Base-by-base conservation (phyloP, 2,797 vertebrate genomes). In the Aplochiton taeniatus region DNA sequence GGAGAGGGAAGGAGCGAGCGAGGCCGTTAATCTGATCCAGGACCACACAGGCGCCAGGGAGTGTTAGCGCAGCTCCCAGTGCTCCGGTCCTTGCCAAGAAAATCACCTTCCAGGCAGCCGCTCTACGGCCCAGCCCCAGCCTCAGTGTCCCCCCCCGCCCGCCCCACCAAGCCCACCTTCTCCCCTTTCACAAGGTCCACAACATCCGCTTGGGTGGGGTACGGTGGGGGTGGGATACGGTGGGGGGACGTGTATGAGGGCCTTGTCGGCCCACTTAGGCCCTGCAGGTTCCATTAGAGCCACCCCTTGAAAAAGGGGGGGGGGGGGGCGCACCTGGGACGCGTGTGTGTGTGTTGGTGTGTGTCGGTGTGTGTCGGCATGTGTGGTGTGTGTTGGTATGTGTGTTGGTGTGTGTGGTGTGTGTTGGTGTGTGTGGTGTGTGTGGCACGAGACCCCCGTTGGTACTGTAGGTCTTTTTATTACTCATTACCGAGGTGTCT, bases 401-500 rank as follows among this genome's bases (percentile, higher is more conserved):
- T 16, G 31, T 18, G n/a, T 63, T 31, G 41, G 46, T 49, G 8
- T 41, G 16, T 51, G 31, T 49, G 48, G 55, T 31, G 61, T 50
- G 61, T 58, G 68, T 50, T 31, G 31, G 47, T 52, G 46, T 44
- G 66, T 45, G 60, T 51, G 20, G 48, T 59, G 60, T 57, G 45
- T 61, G 14, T 63, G 57, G 62, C 50, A 9, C 7, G 17, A 31
- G 31, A 13, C 45, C 20, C 31, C 4, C n/a, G 50, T 69, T 79
- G 81, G 74, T 85, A 79, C 79, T 73, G 72, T 77, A 54, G 31
- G 67, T 72, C 71, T 79, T 91, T 31, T 89, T 92, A 89, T 87
- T 85, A 87, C 87, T 91, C 85, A 88, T 93, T 92, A 91, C 69
- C 31, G 85, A 91, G 90, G 87, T 90, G 91, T 71, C 80, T 67